Evolutionary conservation across 2,888 invertebrate species (phyloP).

Genomic region (Agriopis aurantiaria): DNA sequence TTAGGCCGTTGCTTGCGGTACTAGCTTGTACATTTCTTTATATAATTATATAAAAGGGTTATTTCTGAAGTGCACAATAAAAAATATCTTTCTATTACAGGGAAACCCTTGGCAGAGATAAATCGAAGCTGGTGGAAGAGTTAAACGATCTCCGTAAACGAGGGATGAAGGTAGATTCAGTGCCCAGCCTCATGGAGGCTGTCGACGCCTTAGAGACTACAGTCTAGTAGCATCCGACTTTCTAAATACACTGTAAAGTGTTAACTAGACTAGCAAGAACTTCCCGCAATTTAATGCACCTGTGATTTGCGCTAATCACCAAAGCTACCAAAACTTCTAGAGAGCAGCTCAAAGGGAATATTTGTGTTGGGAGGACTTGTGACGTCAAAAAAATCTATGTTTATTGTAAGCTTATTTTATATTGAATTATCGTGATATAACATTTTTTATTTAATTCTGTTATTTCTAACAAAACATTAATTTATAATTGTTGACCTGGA

Average conservation of each 20-base stretch:
- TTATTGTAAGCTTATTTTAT: too few species aligned
- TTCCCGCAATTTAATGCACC: constrained; percentile 1
- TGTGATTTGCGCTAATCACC: not conserved
- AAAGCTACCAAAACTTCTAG: not conserved
- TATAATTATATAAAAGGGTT: too few species aligned
- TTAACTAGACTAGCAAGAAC: constrained; percentile 1
- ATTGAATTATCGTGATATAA: too few species aligned
- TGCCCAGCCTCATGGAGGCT: constrained; percentile 88
- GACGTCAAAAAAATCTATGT: too few species aligned
- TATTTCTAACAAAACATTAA: too few species aligned
- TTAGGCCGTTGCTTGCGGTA: too few species aligned
- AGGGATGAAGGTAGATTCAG: constrained; percentile 89
- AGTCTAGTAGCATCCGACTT: constrained; percentile 43
- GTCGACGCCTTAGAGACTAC: constrained; percentile 84
- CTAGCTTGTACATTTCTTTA: too few species aligned
- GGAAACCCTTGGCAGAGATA: constrained; percentile 88
- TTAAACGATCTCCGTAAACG: constrained; percentile 87
- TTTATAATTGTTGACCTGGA: too few species aligned
- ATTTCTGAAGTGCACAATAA: too few species aligned
- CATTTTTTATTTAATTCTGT: too few species aligned
- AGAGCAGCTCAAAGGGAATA: too few species aligned
- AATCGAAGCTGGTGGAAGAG: constrained; percentile 86
- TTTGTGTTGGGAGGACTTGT: too few species aligned
- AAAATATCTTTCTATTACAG: constrained; percentile 2
- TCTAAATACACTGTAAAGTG: not conserved